A percentile compares a stretch with the other conserved stretches of the same genome.
Conservation (phyloP, 2,888 invertebrate genomes). For the Melanchra persicariae region DNA sequence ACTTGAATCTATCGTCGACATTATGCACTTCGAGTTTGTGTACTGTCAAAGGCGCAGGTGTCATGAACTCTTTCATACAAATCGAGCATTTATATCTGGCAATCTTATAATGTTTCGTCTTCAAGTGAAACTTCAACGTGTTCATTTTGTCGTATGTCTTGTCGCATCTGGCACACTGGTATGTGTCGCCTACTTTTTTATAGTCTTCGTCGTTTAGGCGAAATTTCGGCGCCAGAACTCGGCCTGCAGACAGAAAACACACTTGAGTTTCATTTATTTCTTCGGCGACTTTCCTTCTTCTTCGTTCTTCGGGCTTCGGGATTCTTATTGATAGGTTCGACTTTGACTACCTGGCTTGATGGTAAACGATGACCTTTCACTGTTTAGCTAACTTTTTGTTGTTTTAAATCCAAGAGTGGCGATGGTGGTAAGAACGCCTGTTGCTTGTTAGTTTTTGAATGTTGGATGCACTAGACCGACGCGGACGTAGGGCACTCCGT, state of each 20-base stretch:
- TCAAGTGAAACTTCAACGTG: conserved; percentile 77
- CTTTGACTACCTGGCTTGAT: neutral
- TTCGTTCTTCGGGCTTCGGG: conserved; percentile 44
- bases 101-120: conserved; percentile 80
- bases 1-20: conserved; percentile 81
- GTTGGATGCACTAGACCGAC: neutral
- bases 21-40: conserved; percentile 81
- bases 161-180: conserved; percentile 75
- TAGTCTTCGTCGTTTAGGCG: conserved; percentile 75
- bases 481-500: no score
- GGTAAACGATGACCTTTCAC: neutral
- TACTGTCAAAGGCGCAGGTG: conserved; percentile 72
- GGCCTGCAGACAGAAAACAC: conserved; percentile 79
- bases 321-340: neutral
- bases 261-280: conserved; percentile 55
- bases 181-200: conserved; percentile 70
- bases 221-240: conserved; percentile 70
- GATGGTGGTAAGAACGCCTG: neutral
- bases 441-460: neutral
- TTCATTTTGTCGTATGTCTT: conserved; percentile 74
- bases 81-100: conserved; percentile 72
- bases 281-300: conserved; percentile 20
- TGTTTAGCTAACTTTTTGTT: no score
- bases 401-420: no score
- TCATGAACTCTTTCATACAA: conserved; percentile 78